phyloP scores from a whole-genome alignment of 2,113 vertebrate species.

The Sporophila hypoxantha region DNA sequence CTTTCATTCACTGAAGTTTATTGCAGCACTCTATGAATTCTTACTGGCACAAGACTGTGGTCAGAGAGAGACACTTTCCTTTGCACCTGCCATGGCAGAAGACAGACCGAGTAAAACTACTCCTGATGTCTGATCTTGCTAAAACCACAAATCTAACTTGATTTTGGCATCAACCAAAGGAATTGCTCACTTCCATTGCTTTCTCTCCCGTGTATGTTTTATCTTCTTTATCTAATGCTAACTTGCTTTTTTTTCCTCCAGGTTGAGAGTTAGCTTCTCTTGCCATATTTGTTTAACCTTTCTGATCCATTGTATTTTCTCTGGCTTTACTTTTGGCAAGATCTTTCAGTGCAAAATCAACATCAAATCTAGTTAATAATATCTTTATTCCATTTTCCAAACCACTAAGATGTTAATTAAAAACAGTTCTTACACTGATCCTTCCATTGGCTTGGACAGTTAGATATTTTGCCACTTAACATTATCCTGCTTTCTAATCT shows the following conservation, averaged over 20 bases:
- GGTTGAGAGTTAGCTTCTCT: not conserved
- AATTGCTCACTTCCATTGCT: not conserved
- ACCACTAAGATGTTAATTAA: conserved; percentile 38
- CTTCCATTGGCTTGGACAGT: not conserved
- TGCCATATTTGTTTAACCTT: conserved; percentile 11
- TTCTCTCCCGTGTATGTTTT: not conserved
- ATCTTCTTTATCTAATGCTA: not conserved
- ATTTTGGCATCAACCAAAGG: not conserved
- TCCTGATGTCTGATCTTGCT: not conserved
- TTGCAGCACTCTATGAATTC: not conserved
- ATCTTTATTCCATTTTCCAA: conserved; percentile 20
- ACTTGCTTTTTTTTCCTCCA: not conserved
- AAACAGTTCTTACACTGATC: conserved; percentile 3
- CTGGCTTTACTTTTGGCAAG: conserved; percentile 16
- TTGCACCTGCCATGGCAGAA: not conserved
- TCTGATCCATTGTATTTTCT: not conserved
- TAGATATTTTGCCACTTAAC: not conserved
- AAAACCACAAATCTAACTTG: not conserved
- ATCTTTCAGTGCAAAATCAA: not conserved
- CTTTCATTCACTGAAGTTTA: not conserved
- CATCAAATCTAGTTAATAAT: conserved; percentile 21
- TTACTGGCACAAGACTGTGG: not conserved
- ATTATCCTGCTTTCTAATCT: conserved; percentile 14
- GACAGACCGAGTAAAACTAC: not conserved
- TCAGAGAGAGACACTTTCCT: not conserved